Evolutionary conservation across 2,797 vertebrate species (phyloP).

Genomic region (Cyclopterus lumpus): DNA sequence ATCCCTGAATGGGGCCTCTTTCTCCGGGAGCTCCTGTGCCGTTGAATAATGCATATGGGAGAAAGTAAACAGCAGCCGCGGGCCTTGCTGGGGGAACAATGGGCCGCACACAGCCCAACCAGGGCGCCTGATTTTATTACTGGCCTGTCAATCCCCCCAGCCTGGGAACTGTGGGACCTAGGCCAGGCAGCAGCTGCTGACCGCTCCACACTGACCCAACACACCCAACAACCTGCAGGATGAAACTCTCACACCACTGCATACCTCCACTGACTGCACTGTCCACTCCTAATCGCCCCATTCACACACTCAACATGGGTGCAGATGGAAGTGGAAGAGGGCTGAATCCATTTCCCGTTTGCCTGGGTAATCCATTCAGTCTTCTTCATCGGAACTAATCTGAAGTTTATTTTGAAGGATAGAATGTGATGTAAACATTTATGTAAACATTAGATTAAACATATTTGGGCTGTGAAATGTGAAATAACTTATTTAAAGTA

Average conservation of each 20-base stretch:
- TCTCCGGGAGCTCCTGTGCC: conserved; percentile 98
- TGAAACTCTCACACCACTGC: conserved; percentile 66
- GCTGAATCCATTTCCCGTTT: conserved; percentile 61
- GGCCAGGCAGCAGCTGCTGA: conserved; percentile 99
- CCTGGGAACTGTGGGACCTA: conserved; percentile 97
- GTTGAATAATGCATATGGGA: conserved; percentile 99
- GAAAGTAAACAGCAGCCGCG: conserved; percentile 99
- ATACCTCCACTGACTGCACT: conserved; percentile 67
- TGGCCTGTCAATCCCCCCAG: conserved; percentile 98
- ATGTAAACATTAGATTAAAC: neutral
- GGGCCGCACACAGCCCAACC: conserved; percentile 93
- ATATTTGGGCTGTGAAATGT: neutral
- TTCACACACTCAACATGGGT: conserved; percentile 46
- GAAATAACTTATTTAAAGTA: neutral
- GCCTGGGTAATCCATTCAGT: conserved; percentile 13
- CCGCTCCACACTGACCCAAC: conserved; percentile 92
- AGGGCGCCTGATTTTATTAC: conserved; percentile 99
- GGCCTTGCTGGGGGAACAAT: conserved; percentile 97
- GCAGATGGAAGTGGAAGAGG: conserved; percentile 18
- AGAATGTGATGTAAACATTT: conserved; percentile 6
- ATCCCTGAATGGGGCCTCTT: conserved; percentile 96
- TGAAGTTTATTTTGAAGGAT: conserved; percentile 21
- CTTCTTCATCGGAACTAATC: conserved; percentile 11
- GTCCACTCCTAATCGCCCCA: conserved; percentile 58
- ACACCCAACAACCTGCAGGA: conserved; percentile 72